Percentiles rank a stretch among this genome's conserved stretches.
Conservation (phyloP, 2,797 vertebrate genomes). For the Clarias fuscus region DNA sequence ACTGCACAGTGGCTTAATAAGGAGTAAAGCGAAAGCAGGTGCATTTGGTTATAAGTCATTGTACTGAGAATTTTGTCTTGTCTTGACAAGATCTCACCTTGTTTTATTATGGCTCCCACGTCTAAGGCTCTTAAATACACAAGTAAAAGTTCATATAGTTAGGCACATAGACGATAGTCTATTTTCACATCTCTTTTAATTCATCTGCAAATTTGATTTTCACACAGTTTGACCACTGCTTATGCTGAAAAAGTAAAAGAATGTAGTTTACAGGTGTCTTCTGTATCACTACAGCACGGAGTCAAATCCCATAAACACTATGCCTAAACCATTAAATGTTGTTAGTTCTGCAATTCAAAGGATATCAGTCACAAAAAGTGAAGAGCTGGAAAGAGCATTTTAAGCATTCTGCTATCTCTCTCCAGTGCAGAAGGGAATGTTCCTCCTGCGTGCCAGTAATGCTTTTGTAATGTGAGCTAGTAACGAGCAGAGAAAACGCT, state of each 20-base stretch:
- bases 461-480: conserved; percentile 9
- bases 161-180: not conserved
- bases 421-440: conserved; percentile 20
- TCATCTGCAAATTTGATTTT: not conserved
- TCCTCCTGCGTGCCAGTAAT: not conserved
- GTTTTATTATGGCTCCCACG: not conserved
- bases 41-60: no score
- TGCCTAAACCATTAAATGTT: not conserved
- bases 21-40: no score
- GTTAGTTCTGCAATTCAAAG: not conserved
- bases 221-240: not conserved
- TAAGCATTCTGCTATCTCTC: conserved; percentile 19
- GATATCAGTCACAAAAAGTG: not conserved
- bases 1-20: no score
- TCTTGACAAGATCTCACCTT: no score
- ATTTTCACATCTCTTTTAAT: not conserved
- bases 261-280: not conserved
- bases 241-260: not conserved
- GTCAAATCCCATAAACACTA: not conserved
- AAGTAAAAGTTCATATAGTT: not conserved
- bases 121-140: not conserved
- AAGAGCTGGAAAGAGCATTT: conserved; percentile 3
- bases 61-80: no score
- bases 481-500: conserved; percentile 7
- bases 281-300: not conserved